phyloP scores from a whole-genome alignment of 2,113 vertebrate genomes.

The Amphiprion percula region DNA sequence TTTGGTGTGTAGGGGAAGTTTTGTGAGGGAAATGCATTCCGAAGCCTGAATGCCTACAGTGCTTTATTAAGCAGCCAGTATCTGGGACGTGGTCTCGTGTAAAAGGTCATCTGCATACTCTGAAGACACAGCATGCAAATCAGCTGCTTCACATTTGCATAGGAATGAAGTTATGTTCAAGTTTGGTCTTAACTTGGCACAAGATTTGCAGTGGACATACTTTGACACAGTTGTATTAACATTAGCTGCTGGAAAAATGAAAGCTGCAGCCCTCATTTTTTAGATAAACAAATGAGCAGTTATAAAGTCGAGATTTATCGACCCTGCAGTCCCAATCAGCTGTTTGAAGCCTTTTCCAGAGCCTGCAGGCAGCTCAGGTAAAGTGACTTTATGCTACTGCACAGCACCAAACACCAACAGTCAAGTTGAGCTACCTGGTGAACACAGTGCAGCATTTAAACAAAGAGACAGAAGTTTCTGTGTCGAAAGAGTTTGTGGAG shows the following conservation, averaged over 20 bases:
- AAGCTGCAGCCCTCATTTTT: neutral
- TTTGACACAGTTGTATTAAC: neutral
- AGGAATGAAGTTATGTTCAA: neutral
- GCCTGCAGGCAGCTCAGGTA: too few species aligned
- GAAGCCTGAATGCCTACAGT: constrained; percentile 45
- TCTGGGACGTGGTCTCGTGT: constrained; percentile 48
- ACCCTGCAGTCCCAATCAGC: too few species aligned
- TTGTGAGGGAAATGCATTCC: constrained; percentile 34
- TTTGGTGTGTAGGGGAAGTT: constrained; percentile 43
- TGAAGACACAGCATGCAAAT: constrained; percentile 60
- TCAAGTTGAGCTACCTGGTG: too few species aligned
- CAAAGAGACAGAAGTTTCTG: too few species aligned
- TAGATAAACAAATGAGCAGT: too few species aligned
- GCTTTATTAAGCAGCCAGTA: constrained; percentile 47
- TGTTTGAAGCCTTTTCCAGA: too few species aligned
- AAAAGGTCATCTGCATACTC: constrained; percentile 66
- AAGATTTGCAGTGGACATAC: neutral
- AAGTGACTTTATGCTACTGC: too few species aligned
- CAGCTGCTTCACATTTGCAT: constrained; percentile 42
- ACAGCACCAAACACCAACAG: too few species aligned
- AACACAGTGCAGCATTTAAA: too few species aligned
- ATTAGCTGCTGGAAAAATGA: neutral
- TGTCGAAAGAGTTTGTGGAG: too few species aligned
- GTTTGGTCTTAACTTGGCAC: neutral
- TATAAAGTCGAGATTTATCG: too few species aligned